Percentiles rank a stretch among this genome's conserved stretches.
Evolutionary conservation across 2,113 vertebrate species (phyloP).

Genomic region (Passer montanus): DNA sequence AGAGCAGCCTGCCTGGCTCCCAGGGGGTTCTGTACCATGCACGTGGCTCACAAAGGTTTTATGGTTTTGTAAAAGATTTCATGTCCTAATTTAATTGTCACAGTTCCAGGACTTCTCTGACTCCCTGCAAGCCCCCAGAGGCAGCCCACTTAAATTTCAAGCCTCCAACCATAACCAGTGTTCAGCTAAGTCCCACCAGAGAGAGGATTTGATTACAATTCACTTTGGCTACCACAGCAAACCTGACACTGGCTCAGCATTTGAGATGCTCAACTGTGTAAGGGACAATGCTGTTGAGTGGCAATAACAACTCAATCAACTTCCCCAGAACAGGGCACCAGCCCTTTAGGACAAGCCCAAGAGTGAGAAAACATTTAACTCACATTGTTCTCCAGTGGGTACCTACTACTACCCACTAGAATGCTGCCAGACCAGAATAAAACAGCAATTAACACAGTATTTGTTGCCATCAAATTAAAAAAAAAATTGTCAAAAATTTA

Average conservation of each 20-base stretch:
- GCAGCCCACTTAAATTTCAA: neutral
- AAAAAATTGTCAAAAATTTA: neutral
- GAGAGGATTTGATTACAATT: neutral
- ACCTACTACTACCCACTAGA: neutral
- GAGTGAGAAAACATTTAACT: neutral
- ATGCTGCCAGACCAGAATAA: neutral
- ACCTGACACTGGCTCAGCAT: neutral
- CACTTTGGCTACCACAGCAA: neutral
- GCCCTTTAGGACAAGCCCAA: neutral
- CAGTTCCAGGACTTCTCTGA: neutral
- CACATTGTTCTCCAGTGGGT: neutral
- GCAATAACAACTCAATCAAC: neutral
- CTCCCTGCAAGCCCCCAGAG: neutral
- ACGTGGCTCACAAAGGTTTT: accelerated
- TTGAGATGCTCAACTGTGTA: accelerated
- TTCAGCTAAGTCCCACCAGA: neutral
- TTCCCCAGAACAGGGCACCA: neutral
- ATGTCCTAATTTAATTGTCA: neutral
- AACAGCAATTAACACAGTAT: neutral
- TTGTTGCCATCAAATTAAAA: neutral
- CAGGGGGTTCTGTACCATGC: neutral
- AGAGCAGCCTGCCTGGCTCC: neutral
- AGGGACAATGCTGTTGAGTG: neutral
- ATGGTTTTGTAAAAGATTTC: neutral
- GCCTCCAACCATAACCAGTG: neutral